Evolutionary conservation across 2,113 vertebrate genomes (phyloP).

Genomic region (Ovis aries): DNA sequence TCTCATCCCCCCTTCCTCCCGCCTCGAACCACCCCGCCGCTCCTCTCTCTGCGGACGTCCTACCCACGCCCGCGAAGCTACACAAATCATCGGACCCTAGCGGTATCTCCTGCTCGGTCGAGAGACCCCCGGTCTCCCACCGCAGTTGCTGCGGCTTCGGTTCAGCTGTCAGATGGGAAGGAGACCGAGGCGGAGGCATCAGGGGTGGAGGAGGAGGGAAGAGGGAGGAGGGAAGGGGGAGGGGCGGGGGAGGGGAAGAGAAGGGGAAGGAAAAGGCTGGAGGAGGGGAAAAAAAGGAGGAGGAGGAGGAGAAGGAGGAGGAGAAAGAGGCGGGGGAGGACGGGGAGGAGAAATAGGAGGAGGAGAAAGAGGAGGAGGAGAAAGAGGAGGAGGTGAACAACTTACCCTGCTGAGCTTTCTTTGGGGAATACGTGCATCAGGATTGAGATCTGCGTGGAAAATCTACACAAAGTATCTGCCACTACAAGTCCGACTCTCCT

Average conservation of each 20-base stretch:
- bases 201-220: background rate
- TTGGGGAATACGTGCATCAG: conserved; percentile 64
- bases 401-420: conserved; percentile 64
- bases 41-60: conserved; percentile 46
- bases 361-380: conserved; percentile 57
- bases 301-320: background rate
- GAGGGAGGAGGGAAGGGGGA: background rate
- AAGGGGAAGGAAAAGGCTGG: conserved; percentile 27
- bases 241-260: background rate
- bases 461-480: conserved; percentile 58
- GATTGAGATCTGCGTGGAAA: conserved; percentile 66
- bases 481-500: conserved; percentile 48
- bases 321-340: background rate
- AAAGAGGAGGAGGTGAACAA: conserved; percentile 55
- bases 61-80: conserved; percentile 65
- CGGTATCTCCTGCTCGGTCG: conserved; percentile 65
- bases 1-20: background rate
- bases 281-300: background rate
- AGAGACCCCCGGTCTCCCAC: conserved; percentile 71
- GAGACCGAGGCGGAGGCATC: background rate
- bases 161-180: conserved; percentile 75
- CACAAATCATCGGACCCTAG: conserved; percentile 52
- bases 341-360: background rate
- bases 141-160: conserved; percentile 74
- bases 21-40: background rate